These are phyloP conservation scores for Tinamus major DNA, from an alignment of 2,797 vertebrate species.

Conservation along the genomic window DNA sequence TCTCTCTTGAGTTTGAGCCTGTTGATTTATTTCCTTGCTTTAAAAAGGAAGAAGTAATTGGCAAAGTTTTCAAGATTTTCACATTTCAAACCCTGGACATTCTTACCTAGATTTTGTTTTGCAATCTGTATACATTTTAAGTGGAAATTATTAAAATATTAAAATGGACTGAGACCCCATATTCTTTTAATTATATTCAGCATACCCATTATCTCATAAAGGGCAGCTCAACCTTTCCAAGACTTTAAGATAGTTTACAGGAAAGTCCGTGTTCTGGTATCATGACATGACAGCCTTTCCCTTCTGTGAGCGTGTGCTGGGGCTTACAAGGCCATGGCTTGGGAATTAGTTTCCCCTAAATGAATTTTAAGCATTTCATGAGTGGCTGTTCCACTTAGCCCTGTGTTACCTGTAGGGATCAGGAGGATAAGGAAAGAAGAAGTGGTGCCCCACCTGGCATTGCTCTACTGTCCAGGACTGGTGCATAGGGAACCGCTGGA, in stretches of 20 bases:
- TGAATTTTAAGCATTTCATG: neutral
- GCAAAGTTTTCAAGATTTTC: conserved; percentile 25
- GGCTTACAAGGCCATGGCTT: neutral
- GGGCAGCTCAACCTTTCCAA: neutral
- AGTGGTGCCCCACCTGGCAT: neutral
- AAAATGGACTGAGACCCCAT: neutral
- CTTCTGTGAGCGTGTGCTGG: neutral
- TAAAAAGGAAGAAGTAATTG: conserved; percentile 13
- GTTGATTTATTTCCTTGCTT: neutral
- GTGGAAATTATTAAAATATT: neutral
- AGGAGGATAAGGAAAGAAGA: neutral
- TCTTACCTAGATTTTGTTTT: neutral
- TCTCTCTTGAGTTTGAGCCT: neutral
- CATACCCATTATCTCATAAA: neutral
- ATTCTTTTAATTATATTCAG: neutral
- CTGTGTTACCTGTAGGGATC: neutral
- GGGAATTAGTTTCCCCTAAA: neutral
- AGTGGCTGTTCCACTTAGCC: neutral
- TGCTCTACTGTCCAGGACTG: neutral
- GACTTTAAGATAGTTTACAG: neutral
- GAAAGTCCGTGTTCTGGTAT: neutral
- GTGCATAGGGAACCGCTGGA: neutral
- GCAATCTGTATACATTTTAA: neutral
- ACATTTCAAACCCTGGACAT: neutral
- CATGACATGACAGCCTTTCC: neutral